Base-by-base conservation (phyloP, 35 echinoderm and acorn worm species). In the Holothuria glaberrima region DNA sequence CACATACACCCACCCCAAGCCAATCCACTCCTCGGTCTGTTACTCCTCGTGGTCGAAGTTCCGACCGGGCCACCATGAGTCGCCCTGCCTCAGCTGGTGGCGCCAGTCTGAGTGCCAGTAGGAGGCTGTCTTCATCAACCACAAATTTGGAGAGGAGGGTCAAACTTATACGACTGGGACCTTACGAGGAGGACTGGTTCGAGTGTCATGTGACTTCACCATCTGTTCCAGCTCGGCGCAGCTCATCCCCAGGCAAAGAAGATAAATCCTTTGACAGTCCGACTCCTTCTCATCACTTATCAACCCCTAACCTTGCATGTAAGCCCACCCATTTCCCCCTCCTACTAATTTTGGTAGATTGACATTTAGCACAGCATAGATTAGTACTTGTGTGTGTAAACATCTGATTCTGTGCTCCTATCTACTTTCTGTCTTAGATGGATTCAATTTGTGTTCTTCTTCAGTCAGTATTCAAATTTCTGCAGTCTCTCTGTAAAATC, bases 251-350 rank as follows among this genome's bases (percentile, higher is more conserved):
- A 87, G 85, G 85, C 85, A 87, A 87, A 69, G 85, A 87, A 32
- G 85, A 67, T 27, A 71, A 33, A 54, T 33, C 50, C 25, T 27
- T 35, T 71, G 36, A 26, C 24, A 38, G 30, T 17, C 33, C 80
- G 34, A 56, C 80, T 84, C 61, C 62, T 87, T 50, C 34, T 69
- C 85, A 69, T 71, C 85, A 87, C 85, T 34, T 87, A 50, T 87
- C 85, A 26, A 69, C 85, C 65, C 85, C 85, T 87, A 87, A 87
- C 85, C 85, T 87, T 71, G 85, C 85, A 87, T 87, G 85, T 87
- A 87, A 87, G 85, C 85, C 85, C 85, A 16, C 33, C 85, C 80
- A 58, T 64, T 28, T 31, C 62, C 85, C 85, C 62, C 85, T 69
- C 85, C 65, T 87, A 87, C 85, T 87, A 87, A 87, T 70, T 84